Base-by-base conservation (phyloP, 1,140 invertebrate species). In the Neodiprion pinetum region DNA sequence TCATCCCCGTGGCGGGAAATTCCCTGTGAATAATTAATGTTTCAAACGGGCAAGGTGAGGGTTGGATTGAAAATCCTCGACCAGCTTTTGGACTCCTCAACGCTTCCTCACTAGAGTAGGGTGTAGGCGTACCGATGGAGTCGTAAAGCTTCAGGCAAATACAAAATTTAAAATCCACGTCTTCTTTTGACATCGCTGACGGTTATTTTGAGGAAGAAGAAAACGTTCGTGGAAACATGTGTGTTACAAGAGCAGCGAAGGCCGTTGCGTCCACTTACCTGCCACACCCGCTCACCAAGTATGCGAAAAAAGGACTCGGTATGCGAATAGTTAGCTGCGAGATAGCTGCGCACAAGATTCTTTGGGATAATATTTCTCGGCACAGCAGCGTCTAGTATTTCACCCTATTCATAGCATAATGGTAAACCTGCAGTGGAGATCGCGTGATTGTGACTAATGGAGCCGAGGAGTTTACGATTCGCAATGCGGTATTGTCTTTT, bases 381-480 rank as follows among this genome's bases (percentile, higher is more conserved):
- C 28, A 40, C 28, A 40, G 28, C 28, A 40, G 28, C 53, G 53
- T 61, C 53, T 61, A 61, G 53, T 61, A 61, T 61, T 61, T 61
- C 53, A 17, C 53, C 7, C 11, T 61, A 17, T 61, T 61, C 53
- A 9, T 14, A 12, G n/a, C 53, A 61, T 17, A 14, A 12, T 17
- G 53, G 53, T 14, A 14, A 61, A 17, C 53, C 53, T 61, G n/a
- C 53, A 17, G 4, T 5, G 53, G 4, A 17, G 11, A 61, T 61
- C 9, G 53, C 53, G 53, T 61, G 53, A 61, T 61, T 61, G 53
- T 61, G 53, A 61, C 53, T 61, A 61, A 61, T 61, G n/a, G 53
- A 61, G 11, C 53, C n/a, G 28, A 61, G 11, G 53, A 61, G 53
- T 61, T 61, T 61, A 61, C 53, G 53, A 61, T 61, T 61, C 53